These are phyloP conservation scores for Mus minutoides DNA, from an alignment of 2,797 vertebrate species.

Conservation along the genomic window DNA sequence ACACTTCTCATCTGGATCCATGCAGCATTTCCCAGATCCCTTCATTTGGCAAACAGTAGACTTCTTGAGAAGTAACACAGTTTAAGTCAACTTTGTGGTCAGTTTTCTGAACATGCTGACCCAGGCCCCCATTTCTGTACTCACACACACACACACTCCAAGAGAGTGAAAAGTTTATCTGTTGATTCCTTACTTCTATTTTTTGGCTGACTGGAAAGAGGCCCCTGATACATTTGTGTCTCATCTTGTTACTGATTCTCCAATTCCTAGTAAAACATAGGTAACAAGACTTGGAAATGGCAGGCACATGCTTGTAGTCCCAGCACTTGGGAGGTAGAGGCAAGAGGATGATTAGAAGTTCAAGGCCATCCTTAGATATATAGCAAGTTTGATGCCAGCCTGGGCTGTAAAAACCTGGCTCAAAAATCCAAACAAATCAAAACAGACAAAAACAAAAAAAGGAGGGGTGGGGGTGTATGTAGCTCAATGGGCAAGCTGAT, in stretches of 20 bases:
- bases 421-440: neutral
- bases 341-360: neutral
- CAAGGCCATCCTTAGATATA: neutral
- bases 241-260: neutral
- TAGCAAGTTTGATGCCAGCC: neutral
- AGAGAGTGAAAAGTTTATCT: neutral
- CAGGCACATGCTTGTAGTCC: neutral
- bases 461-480: neutral
- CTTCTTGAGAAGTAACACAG: slow-evolving; percentile 80
- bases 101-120: neutral
- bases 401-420: neutral
- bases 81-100: neutral
- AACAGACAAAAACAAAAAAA: neutral
- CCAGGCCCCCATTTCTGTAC: neutral
- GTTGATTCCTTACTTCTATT: neutral
- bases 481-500: neutral
- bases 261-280: neutral
- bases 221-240: too few species aligned
- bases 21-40: slow-evolving; percentile 82
- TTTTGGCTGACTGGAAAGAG: neutral
- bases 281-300: neutral
- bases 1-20: slow-evolving; percentile 75
- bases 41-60: slow-evolving; percentile 84
- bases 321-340: neutral
- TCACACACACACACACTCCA: too few species aligned